Base-by-base conservation (phyloP, 2,113 vertebrate genomes). In the Casuarius casuarius region DNA sequence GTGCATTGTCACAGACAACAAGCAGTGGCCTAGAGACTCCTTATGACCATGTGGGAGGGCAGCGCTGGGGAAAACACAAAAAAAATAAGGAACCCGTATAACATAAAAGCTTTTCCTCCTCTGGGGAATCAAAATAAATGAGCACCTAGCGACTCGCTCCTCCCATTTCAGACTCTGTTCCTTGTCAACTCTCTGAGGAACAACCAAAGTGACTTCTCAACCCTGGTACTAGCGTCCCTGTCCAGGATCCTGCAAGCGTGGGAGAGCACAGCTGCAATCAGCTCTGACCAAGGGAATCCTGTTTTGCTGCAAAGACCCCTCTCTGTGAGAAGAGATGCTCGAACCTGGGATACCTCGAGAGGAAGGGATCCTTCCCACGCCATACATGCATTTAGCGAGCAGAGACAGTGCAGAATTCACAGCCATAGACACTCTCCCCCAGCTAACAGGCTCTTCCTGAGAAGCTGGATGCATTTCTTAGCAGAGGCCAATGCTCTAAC, bases 261-360 rank as follows among this genome's bases (percentile, higher is more conserved):
- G 6, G 10, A 85, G 31, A 68, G 46, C 5, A 26, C 0, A 7
- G 44, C 29, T 91, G 48, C 0, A 0, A 71, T 31, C 0, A 0
- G 46, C 66, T 73, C 29, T 5, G 33, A 51, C 35, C 33, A 17
- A 54, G n/a, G 16, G 33, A 84, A 73, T 31, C 29, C 31, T 1
- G 1, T 17, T 71, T 51, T 59, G 33, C 59, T 42, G n/a, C 42
- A 25, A 51, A 12, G 2, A 72, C 42, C 17, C n/a, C 31, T 65
- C 42, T 68, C 28, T 0, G 0, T 33, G 8, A 71, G n/a, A 42
- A 49, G 12, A 9, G 38, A 70, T 23, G 28, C 20, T 62, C 54
- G 40, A 7, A 56, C 19, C 25, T 0, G 0, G 58, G 28, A 49
- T 4, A 52, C 12, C 15, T 40, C 2, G 3, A 62, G 42, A 63